Conservation (phyloP, 2,797 vertebrate species). For the Prunella strophiata region DNA sequence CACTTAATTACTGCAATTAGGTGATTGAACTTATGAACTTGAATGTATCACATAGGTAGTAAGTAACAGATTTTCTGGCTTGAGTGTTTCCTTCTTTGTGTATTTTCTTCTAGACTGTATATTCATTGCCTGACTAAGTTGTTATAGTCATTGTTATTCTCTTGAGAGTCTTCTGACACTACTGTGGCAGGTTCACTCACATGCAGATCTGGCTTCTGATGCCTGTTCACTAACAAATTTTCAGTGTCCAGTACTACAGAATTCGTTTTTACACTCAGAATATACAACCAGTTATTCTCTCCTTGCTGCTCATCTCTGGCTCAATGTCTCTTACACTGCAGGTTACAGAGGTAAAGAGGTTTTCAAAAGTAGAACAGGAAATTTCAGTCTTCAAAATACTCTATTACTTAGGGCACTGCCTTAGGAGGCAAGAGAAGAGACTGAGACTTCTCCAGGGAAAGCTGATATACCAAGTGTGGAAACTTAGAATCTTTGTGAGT, state of each 20-base stretch:
- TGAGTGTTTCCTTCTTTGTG: not conserved
- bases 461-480: not conserved
- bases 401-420: not conserved
- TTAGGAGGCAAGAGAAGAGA: not conserved
- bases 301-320: not conserved
- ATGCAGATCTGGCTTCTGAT: not conserved
- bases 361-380: not conserved
- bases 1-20: not conserved
- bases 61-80: not conserved
- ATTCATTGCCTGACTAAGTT: not conserved
- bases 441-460: not conserved
- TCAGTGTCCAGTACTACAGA: not conserved
- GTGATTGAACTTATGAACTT: not conserved
- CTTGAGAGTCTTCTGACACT: not conserved
- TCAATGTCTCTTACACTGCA: rapidly evolving
- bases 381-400: not conserved
- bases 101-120: not conserved
- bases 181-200: not conserved
- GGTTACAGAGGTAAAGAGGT: not conserved
- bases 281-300: not conserved
- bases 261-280: not conserved
- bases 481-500: not conserved
- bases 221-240: not conserved
- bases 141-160: not conserved
- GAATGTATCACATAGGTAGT: not conserved